These are phyloP conservation scores for Rhynchonycteris naso DNA, from an alignment of 2,797 vertebrate genomes.

Conservation along the genomic window DNA sequence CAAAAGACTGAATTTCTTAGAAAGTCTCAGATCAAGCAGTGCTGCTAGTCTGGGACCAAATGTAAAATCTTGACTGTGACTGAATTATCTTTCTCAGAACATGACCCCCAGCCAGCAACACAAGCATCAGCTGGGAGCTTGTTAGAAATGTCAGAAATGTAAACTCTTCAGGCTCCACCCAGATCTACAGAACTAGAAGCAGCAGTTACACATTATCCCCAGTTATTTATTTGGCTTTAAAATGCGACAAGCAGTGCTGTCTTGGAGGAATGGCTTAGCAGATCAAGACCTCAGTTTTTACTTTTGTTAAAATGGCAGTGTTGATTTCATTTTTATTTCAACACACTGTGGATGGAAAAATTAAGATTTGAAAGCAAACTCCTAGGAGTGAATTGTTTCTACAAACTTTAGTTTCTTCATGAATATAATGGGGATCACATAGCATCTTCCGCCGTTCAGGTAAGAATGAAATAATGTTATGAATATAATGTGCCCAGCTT, in stretches of 20 bases:
- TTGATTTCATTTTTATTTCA: neutral
- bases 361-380: neutral
- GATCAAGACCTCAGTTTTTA: neutral
- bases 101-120: neutral
- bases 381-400: neutral
- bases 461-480: neutral
- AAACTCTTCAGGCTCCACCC: neutral
- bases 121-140: neutral
- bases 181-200: neutral
- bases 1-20: neutral
- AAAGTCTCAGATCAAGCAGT: neutral
- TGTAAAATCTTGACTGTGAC: neutral
- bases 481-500: neutral
- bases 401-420: neutral
- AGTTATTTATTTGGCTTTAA: neutral
- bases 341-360: neutral
- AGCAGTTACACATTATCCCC: neutral
- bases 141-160: neutral
- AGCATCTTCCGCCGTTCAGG: neutral
- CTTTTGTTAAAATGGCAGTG: neutral
- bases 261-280: neutral
- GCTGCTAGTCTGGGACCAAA: neutral
- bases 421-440: neutral
- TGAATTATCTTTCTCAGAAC: neutral
- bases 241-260: neutral